Base-by-base conservation (phyloP, 2,797 vertebrate genomes). In the Jordanella pulchra region DNA sequence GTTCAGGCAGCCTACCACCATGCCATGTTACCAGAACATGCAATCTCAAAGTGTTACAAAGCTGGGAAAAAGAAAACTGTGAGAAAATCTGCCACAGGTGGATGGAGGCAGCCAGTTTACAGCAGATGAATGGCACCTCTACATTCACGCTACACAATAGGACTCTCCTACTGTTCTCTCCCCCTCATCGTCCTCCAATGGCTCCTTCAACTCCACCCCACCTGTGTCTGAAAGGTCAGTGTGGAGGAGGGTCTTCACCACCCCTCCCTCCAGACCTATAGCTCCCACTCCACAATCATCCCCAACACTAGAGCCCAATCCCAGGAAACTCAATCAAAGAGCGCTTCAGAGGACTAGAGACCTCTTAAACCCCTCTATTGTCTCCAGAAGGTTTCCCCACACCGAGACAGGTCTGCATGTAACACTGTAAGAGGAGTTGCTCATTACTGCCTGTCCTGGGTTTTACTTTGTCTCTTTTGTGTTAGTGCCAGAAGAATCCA, bases 271-370 rank as follows among this genome's bases (percentile, higher is more conserved):
- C 54, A 35, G 76, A 85, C 80, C 85, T 79, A 76, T 86, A 83
- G 77, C 84, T 87, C 84, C 85, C 83, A 83, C 84, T 84, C 70
- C 63, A 87, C 87, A 83, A 84, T 87, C 91, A 83, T 86, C 82
- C 88, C 83, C 82, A 88, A 88, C 75, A 84, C 85, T 85, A 82
- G 75, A 87, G 65, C 78, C 74, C 83, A 80, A 74, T 71, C 85
- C 86, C 89, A 92, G 90, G 83, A 93, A 93, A 90, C 87, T 80
- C 89, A 91, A 94, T 93, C 92, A 94, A 92, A 93, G 87, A 87
- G 75, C 79, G 82, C 79, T 91, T 90, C 84, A 85, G 89, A 88
- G 80, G 83, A 72, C 84, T 87, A 67, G 78, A 84, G 85, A 87
- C 84, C 89, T 81, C 87, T 90, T 86, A 89, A 91, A 90, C 82